Conservation (phyloP, 2,113 vertebrate genomes). For the Xiphophorus hellerii region DNA sequence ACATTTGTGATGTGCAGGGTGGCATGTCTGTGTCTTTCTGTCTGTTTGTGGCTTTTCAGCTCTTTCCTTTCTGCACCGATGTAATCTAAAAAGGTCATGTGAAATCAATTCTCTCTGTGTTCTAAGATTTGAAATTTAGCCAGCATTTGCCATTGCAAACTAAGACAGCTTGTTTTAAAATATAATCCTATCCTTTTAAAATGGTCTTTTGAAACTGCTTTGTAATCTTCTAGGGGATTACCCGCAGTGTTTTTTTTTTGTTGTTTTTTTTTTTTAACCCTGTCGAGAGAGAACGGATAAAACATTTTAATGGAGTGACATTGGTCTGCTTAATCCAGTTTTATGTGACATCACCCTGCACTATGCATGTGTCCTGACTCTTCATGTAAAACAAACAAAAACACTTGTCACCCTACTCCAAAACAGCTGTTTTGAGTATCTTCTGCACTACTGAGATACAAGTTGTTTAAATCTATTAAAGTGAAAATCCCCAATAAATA, state of each 20-base stretch:
- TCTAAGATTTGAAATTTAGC: slow-evolving; percentile 57
- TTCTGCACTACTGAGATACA: background rate
- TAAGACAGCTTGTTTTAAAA: slow-evolving; percentile 51
- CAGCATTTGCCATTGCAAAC: slow-evolving; percentile 37
- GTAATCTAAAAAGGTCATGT: slow-evolving; percentile 70
- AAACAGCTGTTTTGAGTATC: background rate
- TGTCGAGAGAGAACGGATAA: background rate
- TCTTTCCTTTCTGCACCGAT: slow-evolving; percentile 43
- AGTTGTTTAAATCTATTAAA: background rate
- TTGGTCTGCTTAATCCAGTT: background rate
- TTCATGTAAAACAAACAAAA: background rate
- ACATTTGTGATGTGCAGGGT: slow-evolving; percentile 19
- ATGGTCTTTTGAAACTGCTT: slow-evolving; percentile 46
- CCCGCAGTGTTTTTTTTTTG: background rate
- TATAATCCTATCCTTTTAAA: slow-evolving; percentile 63
- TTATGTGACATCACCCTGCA: background rate
- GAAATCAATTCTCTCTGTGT: slow-evolving; percentile 59
- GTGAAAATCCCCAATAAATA: background rate
- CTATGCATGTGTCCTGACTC: background rate
- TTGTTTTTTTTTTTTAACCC: background rate
- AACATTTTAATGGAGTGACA: slow-evolving; percentile 23
- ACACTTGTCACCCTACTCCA: too few relatives aligned
- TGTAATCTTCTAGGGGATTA: slow-evolving; percentile 69
- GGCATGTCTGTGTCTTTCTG: slow-evolving; percentile 17
- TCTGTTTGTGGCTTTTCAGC: slow-evolving; percentile 16